phyloP scores from a whole-genome alignment of 53 echinoderm and acorn worm genomes.

The Luidia sarsii region DNA sequence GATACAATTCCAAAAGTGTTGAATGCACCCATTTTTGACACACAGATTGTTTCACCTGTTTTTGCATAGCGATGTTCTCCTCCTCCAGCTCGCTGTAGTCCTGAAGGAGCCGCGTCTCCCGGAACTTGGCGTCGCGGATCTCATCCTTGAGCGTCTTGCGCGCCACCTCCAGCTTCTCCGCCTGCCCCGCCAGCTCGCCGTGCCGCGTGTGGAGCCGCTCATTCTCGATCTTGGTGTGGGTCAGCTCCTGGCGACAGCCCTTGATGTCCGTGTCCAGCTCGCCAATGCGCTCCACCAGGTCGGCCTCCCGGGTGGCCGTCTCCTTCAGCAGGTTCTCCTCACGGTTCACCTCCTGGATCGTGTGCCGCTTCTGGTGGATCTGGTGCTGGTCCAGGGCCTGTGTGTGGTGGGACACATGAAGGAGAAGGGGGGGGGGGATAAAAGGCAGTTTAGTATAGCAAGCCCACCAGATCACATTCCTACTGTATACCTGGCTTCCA shows the following conservation, averaged over 20 bases:
- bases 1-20: slow-evolving; percentile 95
- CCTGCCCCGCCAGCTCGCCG: slow-evolving; percentile 51
- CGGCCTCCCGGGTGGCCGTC: slow-evolving; percentile 86
- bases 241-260: slow-evolving; percentile 66
- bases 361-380: slow-evolving; percentile 73
- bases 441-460: too few relatives aligned
- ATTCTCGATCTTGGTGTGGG: slow-evolving; percentile 81
- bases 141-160: slow-evolving; percentile 85
- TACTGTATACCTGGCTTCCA: background rate
- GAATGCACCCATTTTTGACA: slow-evolving; percentile 75
- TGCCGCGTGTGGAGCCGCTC: slow-evolving; percentile 74
- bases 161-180: slow-evolving; percentile 74
- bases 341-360: slow-evolving; percentile 77
- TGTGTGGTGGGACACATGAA: background rate
- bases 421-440: background rate
- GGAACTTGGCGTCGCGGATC: slow-evolving; percentile 81
- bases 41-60: slow-evolving; percentile 74
- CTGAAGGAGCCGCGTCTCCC: slow-evolving; percentile 85
- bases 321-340: slow-evolving; percentile 91
- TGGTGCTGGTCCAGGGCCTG: slow-evolving; percentile 90
- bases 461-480: too few relatives aligned
- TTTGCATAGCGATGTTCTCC: slow-evolving; percentile 97
- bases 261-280: slow-evolving; percentile 89
- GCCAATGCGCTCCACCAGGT: slow-evolving; percentile 72
- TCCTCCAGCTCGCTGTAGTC: slow-evolving; percentile 99